phyloP scores from a whole-genome alignment of 2,797 vertebrate genomes.

The Leptatherina wallacei region DNA sequence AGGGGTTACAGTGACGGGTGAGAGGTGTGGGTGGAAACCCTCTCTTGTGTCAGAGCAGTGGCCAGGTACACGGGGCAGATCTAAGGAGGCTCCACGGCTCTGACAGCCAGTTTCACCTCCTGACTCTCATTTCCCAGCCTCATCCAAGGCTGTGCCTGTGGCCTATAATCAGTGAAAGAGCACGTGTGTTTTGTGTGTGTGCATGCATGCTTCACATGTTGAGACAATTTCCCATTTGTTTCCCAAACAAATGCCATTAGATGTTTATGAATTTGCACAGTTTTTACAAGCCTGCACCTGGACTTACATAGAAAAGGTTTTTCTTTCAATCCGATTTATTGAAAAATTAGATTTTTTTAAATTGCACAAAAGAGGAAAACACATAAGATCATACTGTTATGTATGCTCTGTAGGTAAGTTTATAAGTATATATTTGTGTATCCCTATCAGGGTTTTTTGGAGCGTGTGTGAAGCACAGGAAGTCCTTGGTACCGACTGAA shows the following conservation, averaged over 20 bases:
- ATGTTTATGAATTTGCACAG: neutral
- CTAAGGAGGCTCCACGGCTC: conserved; percentile 67
- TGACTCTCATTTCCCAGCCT: conserved; percentile 48
- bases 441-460: conserved; percentile 25
- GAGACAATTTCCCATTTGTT: neutral
- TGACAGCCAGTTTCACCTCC: conserved; percentile 69
- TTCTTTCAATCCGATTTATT: neutral
- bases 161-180: conserved; percentile 53
- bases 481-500: conserved; percentile 77
- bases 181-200: conserved; percentile 17
- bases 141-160: conserved; percentile 33
- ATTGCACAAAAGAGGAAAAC: neutral
- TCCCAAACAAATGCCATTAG: neutral
- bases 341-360: neutral
- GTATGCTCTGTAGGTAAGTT: neutral
- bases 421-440: conserved; percentile 23
- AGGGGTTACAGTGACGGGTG: conserved; percentile 74
- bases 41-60: conserved; percentile 58
- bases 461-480: conserved; percentile 38
- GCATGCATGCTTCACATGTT: conserved; percentile 9
- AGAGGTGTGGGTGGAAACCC: conserved; percentile 61
- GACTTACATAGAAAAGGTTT: neutral
- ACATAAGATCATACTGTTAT: conserved; percentile 2
- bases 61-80: conserved; percentile 59
- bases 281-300: neutral